Percentiles rank a stretch among this genome's conserved stretches.
phyloP scores from a whole-genome alignment of 2,113 vertebrate species.

The Chamaetylas fuelleborni region DNA sequence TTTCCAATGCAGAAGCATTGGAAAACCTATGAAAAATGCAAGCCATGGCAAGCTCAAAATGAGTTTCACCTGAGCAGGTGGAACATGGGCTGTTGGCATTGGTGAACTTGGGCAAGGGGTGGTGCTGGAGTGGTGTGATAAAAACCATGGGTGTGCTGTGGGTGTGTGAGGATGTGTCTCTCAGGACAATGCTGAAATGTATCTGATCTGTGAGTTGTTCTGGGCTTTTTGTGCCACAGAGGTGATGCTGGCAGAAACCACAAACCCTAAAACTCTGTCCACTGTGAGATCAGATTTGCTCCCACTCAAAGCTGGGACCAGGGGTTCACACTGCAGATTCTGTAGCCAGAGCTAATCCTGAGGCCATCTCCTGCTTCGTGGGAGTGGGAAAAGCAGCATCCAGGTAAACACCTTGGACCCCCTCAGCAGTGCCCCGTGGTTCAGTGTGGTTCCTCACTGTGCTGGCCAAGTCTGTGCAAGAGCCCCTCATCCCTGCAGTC shows the following conservation, averaged over 20 bases:
- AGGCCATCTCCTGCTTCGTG: background rate
- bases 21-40: background rate
- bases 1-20: background rate
- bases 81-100: background rate
- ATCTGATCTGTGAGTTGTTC: background rate
- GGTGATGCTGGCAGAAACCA: fast-evolving
- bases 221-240: background rate
- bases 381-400: background rate
- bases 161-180: background rate
- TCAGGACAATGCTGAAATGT: fast-evolving
- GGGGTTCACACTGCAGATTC: too few relatives aligned
- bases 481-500: background rate
- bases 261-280: background rate
- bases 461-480: background rate
- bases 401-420: background rate
- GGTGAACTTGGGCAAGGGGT: fast-evolving
- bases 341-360: background rate
- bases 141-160: background rate
- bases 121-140: background rate
- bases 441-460: fast-evolving
- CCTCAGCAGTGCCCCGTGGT: background rate
- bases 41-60: background rate
- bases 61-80: background rate
- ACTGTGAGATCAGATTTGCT: fast-evolving
- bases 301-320: background rate